These are phyloP conservation scores for Himalopsyche japonica DNA, from an alignment of 2,888 invertebrate genomes.

Conservation along the genomic window DNA sequence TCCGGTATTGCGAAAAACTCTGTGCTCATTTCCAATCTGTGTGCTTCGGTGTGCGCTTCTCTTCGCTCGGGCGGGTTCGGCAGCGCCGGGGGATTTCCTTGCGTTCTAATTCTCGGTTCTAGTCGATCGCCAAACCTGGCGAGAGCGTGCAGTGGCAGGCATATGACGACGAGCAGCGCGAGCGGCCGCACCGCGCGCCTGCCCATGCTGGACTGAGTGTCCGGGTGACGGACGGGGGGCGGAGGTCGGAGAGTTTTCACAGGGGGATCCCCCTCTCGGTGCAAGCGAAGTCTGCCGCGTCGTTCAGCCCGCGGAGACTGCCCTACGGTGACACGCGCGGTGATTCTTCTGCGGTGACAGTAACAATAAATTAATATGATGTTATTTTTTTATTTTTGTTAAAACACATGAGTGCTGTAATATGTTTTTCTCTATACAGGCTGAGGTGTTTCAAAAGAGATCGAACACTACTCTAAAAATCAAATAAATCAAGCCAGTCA, in stretches of 20 bases:
- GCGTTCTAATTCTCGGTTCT: conserved; percentile 52
- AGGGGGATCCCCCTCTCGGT: not conserved
- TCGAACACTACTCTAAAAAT: not conserved
- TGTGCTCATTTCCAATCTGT: conserved; percentile 78
- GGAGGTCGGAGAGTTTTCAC: not conserved
- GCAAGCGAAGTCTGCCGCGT: not conserved
- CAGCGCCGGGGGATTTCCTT: conserved; percentile 43
- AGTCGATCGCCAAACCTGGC: conserved; percentile 46
- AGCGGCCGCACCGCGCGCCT: conserved; percentile 53
- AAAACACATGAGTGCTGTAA: not conserved
- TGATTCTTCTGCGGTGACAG: not conserved
- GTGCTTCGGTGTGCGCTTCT: conserved; percentile 50
- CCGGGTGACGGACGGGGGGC: conserved; percentile 44
- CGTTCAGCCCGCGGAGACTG: not conserved
- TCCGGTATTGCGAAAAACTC: conserved; percentile 81
- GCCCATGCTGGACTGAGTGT: conserved; percentile 42
- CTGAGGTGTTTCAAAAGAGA: not conserved
- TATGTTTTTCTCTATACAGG: not conserved
- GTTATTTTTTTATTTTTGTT: not conserved
- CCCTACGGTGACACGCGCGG: not conserved
- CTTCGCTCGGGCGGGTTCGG: conserved; percentile 46
- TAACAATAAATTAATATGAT: not conserved
- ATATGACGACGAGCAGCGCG: conserved; percentile 50
- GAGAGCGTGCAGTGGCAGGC: conserved; percentile 47
- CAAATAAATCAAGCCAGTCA: not conserved